Base-by-base conservation (phyloP, 1,140 invertebrate genomes). In the Drosophila sucinea region DNA sequence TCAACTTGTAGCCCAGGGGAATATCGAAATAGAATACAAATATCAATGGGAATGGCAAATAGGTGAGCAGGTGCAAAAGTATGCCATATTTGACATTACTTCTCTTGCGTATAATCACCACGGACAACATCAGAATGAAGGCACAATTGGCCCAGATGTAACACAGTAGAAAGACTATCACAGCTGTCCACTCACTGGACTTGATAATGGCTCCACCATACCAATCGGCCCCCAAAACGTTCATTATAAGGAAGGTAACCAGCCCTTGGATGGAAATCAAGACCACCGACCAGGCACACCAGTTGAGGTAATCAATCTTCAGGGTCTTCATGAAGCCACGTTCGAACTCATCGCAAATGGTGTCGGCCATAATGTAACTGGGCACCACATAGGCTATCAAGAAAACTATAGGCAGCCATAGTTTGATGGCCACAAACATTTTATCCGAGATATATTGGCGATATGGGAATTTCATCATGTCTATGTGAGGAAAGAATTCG, bases 401-500 rank as follows among this genome's bases (percentile, higher is more conserved):
- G 25, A 51, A 51, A 27, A 27, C 44, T 8, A 51, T 27, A 6
- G 44, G 44, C 25, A 51, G 27, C 44, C 23, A 51, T 10, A 51
- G n/a, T 27, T 51, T 51, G 3, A 51, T 51, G 23, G 44, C 25
- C 44, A 51, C 23, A 5, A 51, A 51, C 44, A 51, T 10, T 4
- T 51, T 51, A 3, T 51, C 44, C 2, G 7, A 10, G 8, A 51
- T 27, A 27, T 51, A 51, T 51, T 51, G 44, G 27, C 44, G 44
- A 51, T 51, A 51, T 8, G 44, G 44, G 8, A 51, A 51, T 51
- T 51, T 51, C 44, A 51, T 27, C 44, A 51, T 51, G 10, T 51
- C 27, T 27, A 51, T 51, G 0, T 27, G 2, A 0, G 44, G 44
- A 51, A 51, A 51, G 23, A 27, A 10, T 0, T 10, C 3, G 2